Evolutionary conservation across 2,888 invertebrate species (phyloP).

Genomic region (Melolontha melolontha): DNA sequence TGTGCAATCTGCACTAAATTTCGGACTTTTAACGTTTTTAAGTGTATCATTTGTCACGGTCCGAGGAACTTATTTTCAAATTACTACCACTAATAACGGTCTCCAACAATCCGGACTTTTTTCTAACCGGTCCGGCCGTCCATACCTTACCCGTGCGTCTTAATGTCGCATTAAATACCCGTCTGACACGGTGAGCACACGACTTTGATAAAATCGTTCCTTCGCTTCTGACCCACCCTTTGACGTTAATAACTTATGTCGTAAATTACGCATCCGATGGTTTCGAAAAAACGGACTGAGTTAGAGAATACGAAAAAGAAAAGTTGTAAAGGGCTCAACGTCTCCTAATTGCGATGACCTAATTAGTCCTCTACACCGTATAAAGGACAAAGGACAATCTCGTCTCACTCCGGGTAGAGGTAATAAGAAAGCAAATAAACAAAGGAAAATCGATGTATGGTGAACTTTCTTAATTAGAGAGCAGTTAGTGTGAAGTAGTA

Average conservation of each 20-base stretch:
- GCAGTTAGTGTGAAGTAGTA: constrained; percentile 25
- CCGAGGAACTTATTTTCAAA: constrained; percentile 13
- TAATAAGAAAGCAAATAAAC: constrained; percentile 41
- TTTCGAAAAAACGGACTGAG: constrained; percentile 21
- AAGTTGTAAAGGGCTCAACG: constrained; percentile 24
- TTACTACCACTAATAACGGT: constrained; percentile 26
- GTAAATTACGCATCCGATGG: constrained; percentile 34
- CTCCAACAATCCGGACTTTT: background rate
- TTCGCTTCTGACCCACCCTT: constrained; percentile 7
- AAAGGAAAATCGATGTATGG: constrained; percentile 42
- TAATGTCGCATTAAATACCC: constrained; percentile 28
- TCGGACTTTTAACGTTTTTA: constrained; percentile 11
- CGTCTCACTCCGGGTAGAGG: constrained; percentile 16
- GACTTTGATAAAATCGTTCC: constrained; percentile 5
- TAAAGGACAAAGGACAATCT: constrained; percentile 40
- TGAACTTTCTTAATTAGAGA: constrained; percentile 43
- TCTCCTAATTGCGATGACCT: constrained; percentile 42
- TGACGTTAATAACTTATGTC: constrained; percentile 31
- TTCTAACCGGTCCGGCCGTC: background rate
- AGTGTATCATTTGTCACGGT: constrained; percentile 27
- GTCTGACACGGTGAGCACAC: background rate
- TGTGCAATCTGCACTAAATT: constrained; percentile 19
- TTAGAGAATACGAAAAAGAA: background rate
- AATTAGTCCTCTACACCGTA: constrained; percentile 34
- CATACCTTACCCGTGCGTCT: constrained; percentile 2